phyloP scores from a whole-genome alignment of 2,797 vertebrate genomes.

The Gymnopithys bicolor region DNA sequence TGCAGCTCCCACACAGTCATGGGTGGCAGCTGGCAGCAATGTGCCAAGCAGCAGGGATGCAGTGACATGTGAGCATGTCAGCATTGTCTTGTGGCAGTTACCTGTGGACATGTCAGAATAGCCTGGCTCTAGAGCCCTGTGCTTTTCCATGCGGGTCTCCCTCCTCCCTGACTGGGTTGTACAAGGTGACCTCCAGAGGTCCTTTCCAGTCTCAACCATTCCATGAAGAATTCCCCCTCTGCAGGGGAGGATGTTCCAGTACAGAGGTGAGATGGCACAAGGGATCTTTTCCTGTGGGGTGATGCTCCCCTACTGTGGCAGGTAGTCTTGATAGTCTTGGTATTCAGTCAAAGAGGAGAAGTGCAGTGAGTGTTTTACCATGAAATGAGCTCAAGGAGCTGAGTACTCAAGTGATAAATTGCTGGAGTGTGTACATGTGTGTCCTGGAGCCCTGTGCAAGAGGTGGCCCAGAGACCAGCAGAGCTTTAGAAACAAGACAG shows the following conservation, averaged over 20 bases:
- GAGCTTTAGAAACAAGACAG: background rate
- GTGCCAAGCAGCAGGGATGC: background rate
- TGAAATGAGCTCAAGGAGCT: background rate
- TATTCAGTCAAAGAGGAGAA: background rate
- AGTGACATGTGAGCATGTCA: fast-evolving
- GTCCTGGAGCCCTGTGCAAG: background rate
- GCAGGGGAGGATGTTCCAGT: fast-evolving
- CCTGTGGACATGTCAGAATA: background rate
- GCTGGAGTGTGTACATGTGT: background rate
- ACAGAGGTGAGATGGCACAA: background rate
- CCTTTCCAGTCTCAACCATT: background rate
- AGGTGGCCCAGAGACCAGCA: background rate
- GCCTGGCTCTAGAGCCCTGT: background rate
- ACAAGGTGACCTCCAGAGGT: background rate
- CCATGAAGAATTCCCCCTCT: background rate
- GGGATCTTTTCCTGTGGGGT: background rate
- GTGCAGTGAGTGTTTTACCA: background rate
- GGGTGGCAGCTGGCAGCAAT: background rate
- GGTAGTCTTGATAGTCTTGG: background rate
- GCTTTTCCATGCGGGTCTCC: background rate
- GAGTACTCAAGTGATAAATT: background rate
- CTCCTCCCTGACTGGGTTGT: background rate
- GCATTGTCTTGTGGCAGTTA: background rate
- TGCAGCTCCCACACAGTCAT: background rate
- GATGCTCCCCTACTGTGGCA: background rate